phyloP scores from a whole-genome alignment of 2,797 vertebrate species.

The Botia kubotai region DNA sequence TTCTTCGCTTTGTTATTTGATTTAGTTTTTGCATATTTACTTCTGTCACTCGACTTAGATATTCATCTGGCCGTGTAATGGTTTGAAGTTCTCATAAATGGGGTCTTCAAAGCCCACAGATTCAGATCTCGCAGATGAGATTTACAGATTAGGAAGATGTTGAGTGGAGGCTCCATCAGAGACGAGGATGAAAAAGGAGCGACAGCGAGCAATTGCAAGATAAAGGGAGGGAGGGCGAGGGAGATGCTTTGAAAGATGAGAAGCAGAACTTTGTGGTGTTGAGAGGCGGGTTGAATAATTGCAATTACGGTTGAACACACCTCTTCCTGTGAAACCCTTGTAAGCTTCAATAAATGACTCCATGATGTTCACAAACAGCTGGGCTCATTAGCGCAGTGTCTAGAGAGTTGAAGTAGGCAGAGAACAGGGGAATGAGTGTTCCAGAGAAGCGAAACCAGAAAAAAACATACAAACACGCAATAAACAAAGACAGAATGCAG shows the following conservation, averaged over 20 bases:
- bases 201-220: not conserved
- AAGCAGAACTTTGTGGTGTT: slow-evolving; percentile 33
- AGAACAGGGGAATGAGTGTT: slow-evolving; percentile 1
- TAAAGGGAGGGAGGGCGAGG: not conserved
- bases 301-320: slow-evolving; percentile 46
- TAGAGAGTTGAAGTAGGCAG: slow-evolving; percentile 38
- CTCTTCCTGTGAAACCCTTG: slow-evolving; percentile 23
- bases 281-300: slow-evolving; percentile 48
- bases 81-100: slow-evolving; percentile 33
- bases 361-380: slow-evolving; percentile 15
- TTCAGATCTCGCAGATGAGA: slow-evolving; percentile 28
- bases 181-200: slow-evolving; percentile 1
- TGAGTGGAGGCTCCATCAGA: slow-evolving; percentile 12
- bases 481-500: not conserved
- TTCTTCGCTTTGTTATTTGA: not conserved
- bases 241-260: slow-evolving; percentile 28
- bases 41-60: slow-evolving; percentile 18
- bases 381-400: slow-evolving; percentile 45
- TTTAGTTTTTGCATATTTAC: slow-evolving; percentile 8
- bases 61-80: slow-evolving; percentile 1
- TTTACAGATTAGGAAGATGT: not conserved
- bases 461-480: not conserved
- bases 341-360: slow-evolving; percentile 40
- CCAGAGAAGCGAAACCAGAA: not conserved
- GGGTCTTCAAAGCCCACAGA: slow-evolving; percentile 26